A percentile compares a stretch with the other conserved stretches of the same genome.
Evolutionary conservation across 64 coral and sea anemone genomes (phyloP).

Genomic region (Dendrophyllia cribrosa): DNA sequence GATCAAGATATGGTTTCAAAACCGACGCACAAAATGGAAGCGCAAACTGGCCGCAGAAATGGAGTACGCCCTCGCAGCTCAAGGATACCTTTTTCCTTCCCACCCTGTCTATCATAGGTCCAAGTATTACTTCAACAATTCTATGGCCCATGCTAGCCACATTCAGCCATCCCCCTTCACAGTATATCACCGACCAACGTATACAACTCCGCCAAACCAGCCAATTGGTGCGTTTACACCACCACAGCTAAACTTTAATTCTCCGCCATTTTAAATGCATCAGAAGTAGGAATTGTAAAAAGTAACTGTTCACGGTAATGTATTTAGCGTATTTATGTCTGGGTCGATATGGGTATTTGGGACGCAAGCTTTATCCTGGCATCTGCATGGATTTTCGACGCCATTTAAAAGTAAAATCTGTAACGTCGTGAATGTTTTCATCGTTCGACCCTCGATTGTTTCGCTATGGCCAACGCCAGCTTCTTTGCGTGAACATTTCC

Average conservation of each 20-base stretch:
- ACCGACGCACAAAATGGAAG: conserved; percentile 97
- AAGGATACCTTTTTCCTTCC: conserved; percentile 72
- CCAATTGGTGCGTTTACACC: neutral
- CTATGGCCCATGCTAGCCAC: neutral
- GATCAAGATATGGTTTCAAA: conserved; percentile 99
- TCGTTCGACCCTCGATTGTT: too few species aligned
- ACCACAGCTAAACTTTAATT: neutral
- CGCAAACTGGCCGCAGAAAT: conserved; percentile 86
- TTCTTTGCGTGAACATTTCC: too few species aligned
- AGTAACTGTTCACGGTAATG: too few species aligned
- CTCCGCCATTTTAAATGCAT: neutral
- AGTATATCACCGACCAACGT: neutral
- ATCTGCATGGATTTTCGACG: too few species aligned
- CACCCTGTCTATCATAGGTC: conserved; percentile 28
- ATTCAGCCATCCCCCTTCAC: neutral
- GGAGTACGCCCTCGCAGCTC: conserved; percentile 72
- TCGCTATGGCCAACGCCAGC: too few species aligned
- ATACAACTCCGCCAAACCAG: neutral
- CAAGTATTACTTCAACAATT: neutral
- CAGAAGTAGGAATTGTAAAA: neutral
- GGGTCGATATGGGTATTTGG: too few species aligned
- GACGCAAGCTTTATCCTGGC: too few species aligned
- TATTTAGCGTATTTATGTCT: too few species aligned
- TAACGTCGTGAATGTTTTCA: too few species aligned
- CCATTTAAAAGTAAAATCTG: too few species aligned